Percentiles rank a stretch among this genome's conserved stretches.
Conservation (phyloP, 1,140 invertebrate genomes). For the Drosophila tani region DNA sequence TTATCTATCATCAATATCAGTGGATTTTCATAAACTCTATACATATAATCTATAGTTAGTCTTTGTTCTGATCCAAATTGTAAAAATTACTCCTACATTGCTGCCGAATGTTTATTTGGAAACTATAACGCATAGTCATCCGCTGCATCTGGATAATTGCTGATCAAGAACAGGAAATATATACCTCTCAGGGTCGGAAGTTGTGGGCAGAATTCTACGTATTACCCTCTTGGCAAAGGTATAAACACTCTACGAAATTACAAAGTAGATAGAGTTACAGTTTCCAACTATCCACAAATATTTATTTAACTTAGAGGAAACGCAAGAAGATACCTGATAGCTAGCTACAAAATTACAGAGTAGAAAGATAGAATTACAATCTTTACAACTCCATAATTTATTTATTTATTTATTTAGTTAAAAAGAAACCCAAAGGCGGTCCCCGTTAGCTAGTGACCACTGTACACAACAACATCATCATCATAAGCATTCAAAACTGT, state of each 20-base stretch:
- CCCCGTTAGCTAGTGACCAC: constrained; percentile 1
- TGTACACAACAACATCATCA: background rate
- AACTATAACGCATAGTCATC: no score
- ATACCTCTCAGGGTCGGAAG: background rate
- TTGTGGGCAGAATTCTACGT: background rate
- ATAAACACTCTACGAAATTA: background rate
- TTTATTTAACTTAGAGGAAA: background rate
- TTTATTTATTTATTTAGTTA: background rate
- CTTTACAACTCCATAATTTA: background rate
- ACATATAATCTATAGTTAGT: background rate
- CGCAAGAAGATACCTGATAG: no score
- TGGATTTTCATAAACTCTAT: background rate
- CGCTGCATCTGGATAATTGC: background rate
- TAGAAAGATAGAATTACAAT: background rate
- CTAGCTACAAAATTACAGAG: no score
- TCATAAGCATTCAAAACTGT: background rate
- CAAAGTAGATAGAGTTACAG: background rate
- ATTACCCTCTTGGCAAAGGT: background rate
- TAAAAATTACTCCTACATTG: constrained; percentile 2
- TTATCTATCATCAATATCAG: background rate
- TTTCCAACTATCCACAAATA: background rate
- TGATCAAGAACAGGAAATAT: background rate
- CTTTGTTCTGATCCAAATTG: background rate
- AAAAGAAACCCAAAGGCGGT: background rate
- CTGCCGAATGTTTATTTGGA: background rate